Conservation (phyloP, 2,797 vertebrate species). For the Neoniphon sammara region DNA sequence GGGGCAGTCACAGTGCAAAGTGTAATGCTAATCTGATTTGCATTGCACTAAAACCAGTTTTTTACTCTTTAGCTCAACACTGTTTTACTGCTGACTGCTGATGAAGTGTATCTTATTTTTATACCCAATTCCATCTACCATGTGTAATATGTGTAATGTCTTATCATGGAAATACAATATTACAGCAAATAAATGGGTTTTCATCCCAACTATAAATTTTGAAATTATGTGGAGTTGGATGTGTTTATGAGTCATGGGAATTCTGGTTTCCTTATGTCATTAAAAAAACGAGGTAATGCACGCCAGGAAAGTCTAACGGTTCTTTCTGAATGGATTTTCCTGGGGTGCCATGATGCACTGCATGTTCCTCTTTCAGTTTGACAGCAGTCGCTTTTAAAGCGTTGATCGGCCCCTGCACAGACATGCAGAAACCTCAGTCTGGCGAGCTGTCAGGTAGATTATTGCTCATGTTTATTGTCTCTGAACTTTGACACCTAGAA, state of each 20-base stretch:
- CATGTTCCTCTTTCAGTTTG: conserved; percentile 65
- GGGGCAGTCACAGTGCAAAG: not conserved
- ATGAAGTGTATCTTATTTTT: conserved; percentile 8
- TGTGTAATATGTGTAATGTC: not conserved
- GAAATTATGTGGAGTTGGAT: no score
- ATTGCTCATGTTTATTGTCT: conserved; percentile 8
- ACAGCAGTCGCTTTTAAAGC: conserved; percentile 4
- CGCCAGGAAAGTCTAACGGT: not conserved
- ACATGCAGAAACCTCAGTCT: not conserved
- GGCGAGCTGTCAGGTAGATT: not conserved
- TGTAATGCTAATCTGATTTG: not conserved
- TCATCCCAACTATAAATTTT: not conserved
- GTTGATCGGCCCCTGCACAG: not conserved
- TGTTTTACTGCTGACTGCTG: not conserved
- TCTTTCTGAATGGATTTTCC: conserved; percentile 24
- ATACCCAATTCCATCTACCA: not conserved
- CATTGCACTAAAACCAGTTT: not conserved
- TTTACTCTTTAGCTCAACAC: not conserved
- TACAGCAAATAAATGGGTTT: conserved; percentile 10
- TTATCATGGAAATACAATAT: conserved; percentile 16
- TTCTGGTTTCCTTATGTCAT: conserved; percentile 22
- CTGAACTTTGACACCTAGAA: conserved; percentile 46
- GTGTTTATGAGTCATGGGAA: not conserved
- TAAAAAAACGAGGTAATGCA: not conserved
- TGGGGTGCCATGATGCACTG: not conserved